A percentile compares a stretch with the other conserved stretches of the same genome.
Evolutionary conservation across 1,140 invertebrate genomes (phyloP).

Genomic region (Pseudomyrmex concolor): DNA sequence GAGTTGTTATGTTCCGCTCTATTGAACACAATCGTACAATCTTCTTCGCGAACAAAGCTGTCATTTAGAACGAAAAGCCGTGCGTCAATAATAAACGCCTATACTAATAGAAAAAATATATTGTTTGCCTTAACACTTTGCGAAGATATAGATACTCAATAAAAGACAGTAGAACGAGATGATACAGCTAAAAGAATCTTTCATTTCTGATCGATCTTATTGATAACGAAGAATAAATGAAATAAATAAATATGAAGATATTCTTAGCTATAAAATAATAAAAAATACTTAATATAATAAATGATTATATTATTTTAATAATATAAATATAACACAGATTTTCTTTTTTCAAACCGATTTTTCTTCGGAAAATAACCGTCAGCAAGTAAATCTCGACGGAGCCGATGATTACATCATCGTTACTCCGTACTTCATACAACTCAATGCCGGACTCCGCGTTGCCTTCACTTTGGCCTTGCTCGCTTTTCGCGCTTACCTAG

Average conservation of each 20-base stretch:
- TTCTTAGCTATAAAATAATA: background rate
- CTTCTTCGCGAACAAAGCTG: slow-evolving; percentile 1
- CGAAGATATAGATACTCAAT: slow-evolving; percentile 15
- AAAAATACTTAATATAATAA: too few relatives aligned
- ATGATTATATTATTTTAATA: too few relatives aligned
- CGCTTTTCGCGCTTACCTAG: slow-evolving; percentile 73
- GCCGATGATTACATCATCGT: slow-evolving; percentile 41
- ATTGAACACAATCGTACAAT: slow-evolving; percentile 11
- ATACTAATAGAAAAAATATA: slow-evolving; percentile 9
- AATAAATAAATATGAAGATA: background rate
- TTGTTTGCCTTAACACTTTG: background rate
- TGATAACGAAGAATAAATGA: background rate
- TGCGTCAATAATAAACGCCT: background rate
- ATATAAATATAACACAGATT: too few relatives aligned
- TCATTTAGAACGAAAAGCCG: background rate
- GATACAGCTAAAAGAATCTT: background rate
- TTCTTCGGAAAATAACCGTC: too few relatives aligned
- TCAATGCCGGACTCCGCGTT: slow-evolving; percentile 47
- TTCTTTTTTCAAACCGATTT: background rate
- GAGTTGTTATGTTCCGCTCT: background rate
- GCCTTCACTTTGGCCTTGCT: slow-evolving; percentile 70
- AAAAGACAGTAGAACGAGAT: background rate
- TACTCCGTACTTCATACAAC: slow-evolving; percentile 34
- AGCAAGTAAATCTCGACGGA: background rate
- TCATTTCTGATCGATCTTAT: background rate